Evolutionary conservation across 2,113 vertebrate genomes (phyloP), one percentile per base, ranked within the genome.

Genomic region (Dasypus novemcinctus): DNA sequence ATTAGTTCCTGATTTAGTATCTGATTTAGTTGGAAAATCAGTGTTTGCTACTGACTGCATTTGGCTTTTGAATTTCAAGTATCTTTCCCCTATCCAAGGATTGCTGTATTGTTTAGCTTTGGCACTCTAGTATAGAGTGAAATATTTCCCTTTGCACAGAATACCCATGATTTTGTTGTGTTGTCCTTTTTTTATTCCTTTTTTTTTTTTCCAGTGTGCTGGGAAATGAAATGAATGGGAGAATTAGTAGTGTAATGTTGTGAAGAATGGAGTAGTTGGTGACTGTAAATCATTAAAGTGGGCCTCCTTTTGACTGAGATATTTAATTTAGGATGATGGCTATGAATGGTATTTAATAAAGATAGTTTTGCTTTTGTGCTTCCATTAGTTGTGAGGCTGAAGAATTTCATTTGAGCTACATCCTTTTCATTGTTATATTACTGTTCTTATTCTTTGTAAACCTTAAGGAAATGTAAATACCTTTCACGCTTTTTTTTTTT

Each of bases 301-400:
- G n/a, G 12, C 27, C n/a, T 66, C n/a, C 11, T 17, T 25, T 31
- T 33, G 23, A 5, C n/a, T 25, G 12, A n/a, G 4, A 9, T 14
- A 17, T 3, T 21, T 33, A 14, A 61, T 18, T 31, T 14, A 2
- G 33, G n/a, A 1, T 4, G 11, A 6, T 57, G 13, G 54, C 27
- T 13, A 0, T 5, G 8, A 7, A 2, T 38, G 15, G 36, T 2
- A 31, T 3, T 1, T 23, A 25, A 15, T 6, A 31, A 0, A 4
- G 59, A 14, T 25, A 5, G 82, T 49, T 59, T 13, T 68, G 7
- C 31, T 31, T 31, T 38, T 82, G 7, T 23, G 15, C 18, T 2
- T 29, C 10, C 2, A 4, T 29, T 38, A 6, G 4, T 31, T 31
- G 29, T 23, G 63, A 52, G 6, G 4, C 5, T 4, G 68, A 21